These are phyloP conservation scores for Turdus rufiventris DNA, from an alignment of 2,113 vertebrate genomes.

Conservation along the genomic window DNA sequence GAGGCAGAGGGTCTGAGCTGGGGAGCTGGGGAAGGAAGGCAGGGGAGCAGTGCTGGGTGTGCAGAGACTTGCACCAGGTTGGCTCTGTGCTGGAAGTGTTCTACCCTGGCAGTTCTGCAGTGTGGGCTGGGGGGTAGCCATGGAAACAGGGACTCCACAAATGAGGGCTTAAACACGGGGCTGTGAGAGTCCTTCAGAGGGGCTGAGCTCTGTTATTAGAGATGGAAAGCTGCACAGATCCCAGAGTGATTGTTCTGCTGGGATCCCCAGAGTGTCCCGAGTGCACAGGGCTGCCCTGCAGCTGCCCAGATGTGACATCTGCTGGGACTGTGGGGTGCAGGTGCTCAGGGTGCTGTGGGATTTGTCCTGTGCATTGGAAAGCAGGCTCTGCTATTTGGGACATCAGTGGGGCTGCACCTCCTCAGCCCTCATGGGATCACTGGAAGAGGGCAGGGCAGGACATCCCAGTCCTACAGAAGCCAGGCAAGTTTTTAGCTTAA, in stretches of 20 bases:
- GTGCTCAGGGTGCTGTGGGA: neutral
- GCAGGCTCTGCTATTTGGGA: rapidly evolving
- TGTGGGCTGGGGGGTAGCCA: constrained; percentile 61
- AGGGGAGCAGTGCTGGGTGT: neutral
- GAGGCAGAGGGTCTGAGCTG: neutral
- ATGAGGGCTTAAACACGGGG: neutral
- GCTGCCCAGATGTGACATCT: rapidly evolving
- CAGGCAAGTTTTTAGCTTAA: neutral
- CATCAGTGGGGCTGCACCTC: neutral
- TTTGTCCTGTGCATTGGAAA: rapidly evolving
- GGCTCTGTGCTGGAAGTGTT: constrained; percentile 61
- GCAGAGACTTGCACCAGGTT: constrained; percentile 7
- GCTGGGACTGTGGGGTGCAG: neutral
- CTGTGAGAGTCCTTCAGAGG: constrained; percentile 14
- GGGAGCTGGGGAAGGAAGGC: neutral
- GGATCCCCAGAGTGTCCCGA: neutral
- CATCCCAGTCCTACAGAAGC: neutral
- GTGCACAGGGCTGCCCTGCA: rapidly evolving
- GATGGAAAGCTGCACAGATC: neutral
- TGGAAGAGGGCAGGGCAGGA: neutral
- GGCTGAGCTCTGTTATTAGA: neutral
- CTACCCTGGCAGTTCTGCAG: constrained; percentile 41
- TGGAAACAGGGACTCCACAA: constrained; percentile 70
- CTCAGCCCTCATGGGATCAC: rapidly evolving
- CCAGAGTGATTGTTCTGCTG: neutral